Conservation (phyloP, 2,113 vertebrate genomes). For the Aplodontia rufa region DNA sequence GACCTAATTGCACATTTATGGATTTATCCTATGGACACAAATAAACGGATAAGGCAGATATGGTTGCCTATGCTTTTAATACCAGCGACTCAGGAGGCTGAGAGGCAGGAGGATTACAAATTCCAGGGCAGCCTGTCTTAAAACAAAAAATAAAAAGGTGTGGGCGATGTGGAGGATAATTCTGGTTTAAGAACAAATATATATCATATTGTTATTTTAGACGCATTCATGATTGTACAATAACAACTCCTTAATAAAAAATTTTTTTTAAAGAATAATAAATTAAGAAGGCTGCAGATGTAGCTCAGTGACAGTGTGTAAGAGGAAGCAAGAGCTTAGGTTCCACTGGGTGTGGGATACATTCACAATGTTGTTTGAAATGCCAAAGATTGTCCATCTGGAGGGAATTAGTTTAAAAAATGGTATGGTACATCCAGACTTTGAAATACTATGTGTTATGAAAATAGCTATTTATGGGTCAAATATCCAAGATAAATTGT, state of each 20-base stretch:
- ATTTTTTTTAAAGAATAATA: too few species aligned
- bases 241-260: too few species aligned
- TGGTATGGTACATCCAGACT: fast-evolving
- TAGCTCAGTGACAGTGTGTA: not conserved
- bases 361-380: not conserved
- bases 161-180: too few species aligned
- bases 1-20: not conserved
- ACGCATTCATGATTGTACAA: too few species aligned
- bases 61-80: not conserved
- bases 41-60: not conserved
- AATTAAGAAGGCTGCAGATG: too few species aligned
- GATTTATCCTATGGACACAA: not conserved
- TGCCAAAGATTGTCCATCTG: not conserved
- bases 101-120: not conserved
- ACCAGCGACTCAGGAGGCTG: not conserved
- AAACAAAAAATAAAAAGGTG: not conserved
- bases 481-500: not conserved
- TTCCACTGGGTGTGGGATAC: too few species aligned
- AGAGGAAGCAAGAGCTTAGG: too few species aligned
- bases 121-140: not conserved
- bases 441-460: not conserved
- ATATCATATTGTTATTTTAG: too few species aligned
- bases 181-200: too few species aligned
- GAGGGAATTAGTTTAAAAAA: not conserved
- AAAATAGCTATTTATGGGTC: not conserved